Evolutionary conservation across 1,140 invertebrate genomes (phyloP).

Genomic region (Calycopis cecrops): DNA sequence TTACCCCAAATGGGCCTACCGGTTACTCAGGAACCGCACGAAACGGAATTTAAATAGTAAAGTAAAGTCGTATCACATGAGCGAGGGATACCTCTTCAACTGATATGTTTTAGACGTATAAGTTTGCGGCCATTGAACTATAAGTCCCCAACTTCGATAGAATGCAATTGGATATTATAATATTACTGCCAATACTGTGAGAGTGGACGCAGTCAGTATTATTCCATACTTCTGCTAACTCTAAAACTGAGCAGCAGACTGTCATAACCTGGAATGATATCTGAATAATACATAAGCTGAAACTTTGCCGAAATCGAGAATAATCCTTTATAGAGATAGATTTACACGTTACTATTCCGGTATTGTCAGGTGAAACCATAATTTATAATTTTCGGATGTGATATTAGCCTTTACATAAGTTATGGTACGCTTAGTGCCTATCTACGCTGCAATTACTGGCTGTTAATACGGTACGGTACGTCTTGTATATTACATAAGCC

Average conservation of each 20-base stretch:
- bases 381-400: no score
- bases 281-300: slow-evolving; percentile 40
- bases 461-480: no score
- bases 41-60: no score
- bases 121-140: slow-evolving; percentile 34
- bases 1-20: no score
- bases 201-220: slow-evolving; percentile 20
- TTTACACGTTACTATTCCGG: slow-evolving; percentile 22
- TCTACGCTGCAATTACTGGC: not conserved
- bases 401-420: no score
- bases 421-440: no score
- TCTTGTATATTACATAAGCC: not conserved
- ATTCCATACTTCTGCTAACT: slow-evolving; percentile 24
- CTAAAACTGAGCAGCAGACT: slow-evolving; percentile 30
- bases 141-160: slow-evolving; percentile 28
- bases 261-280: slow-evolving; percentile 35
- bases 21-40: no score
- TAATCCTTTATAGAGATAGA: slow-evolving; percentile 30
- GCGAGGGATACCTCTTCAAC: no score
- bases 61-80: no score
- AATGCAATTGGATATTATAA: slow-evolving; percentile 24
- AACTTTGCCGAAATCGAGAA: slow-evolving; percentile 34
- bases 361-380: no score
- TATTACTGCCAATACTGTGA: slow-evolving; percentile 17
- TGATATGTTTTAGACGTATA: slow-evolving; percentile 29